Evolutionary conservation across 2,888 invertebrate genomes (phyloP), one percentile per base, ranked within the genome.

Genomic region (Harmothoe impar): DNA sequence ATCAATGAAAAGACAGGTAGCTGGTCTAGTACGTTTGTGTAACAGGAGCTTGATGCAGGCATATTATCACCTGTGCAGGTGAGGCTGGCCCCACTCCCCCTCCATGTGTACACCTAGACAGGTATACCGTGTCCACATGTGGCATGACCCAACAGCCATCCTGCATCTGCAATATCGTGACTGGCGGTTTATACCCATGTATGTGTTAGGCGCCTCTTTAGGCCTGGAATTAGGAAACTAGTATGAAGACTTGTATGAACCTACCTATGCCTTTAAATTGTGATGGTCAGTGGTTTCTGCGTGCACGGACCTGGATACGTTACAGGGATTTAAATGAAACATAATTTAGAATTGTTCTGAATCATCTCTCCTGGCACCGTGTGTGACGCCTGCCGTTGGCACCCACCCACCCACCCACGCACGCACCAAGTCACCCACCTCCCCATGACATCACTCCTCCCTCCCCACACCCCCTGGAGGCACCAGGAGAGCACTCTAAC

Each of bases 1-100:
- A 72, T 72, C 72, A 72, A 72, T 72, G 17, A 72, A 62, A 72
- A 29, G 72, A 72, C 72, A 72, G 72, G 72, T 72, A 72, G 72
- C 31, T 23, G 31, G 72, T 29, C 72, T 72, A 62, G 7, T 62
- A 62, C 62, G n/a, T n/a, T n/a, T n/a, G n/a, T n/a, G n/a, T n/a
- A n/a, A n/a, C 62, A 62, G 23, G 0, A 5, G n/a, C 72, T 29
- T 29, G 3, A 72, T 3, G 3, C 29, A 0, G 15, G 72, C n/a
- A n/a, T n/a, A 25, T 72, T 5, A 72, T 72, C 72, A 72, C 15
- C 29, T 29, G 62, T 62, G 62, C 72, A 72, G 72, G 72, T 72
- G 29, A 72, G 72, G 17, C 72, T 29, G 72, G 5, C 15, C 3
- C 43, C 3, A 43, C 43, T 3, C 43, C 43, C 10, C 10, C 3